A percentile compares a stretch with the other conserved stretches of the same genome.
phyloP scores from a whole-genome alignment of 2,113 vertebrate genomes.

The cat (Felis catus) region DNA sequence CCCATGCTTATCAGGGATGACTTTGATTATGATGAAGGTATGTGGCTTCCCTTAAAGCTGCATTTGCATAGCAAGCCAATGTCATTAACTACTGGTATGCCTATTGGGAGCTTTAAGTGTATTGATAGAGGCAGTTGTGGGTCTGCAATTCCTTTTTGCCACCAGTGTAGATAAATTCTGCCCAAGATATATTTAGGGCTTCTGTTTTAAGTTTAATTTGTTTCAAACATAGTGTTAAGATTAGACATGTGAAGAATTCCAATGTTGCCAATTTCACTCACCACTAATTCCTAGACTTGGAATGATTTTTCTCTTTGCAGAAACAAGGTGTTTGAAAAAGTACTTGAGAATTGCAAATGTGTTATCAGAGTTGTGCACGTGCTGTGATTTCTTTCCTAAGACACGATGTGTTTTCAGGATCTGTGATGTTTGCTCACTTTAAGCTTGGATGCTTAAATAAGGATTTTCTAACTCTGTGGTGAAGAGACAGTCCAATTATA shows the following conservation, averaged over 20 bases:
- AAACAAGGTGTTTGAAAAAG: constrained; percentile 72
- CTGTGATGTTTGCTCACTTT: constrained; percentile 65
- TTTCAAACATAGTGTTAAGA: constrained; percentile 66
- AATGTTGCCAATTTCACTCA: constrained; percentile 60
- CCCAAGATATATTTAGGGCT: constrained; percentile 47
- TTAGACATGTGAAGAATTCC: constrained; percentile 62
- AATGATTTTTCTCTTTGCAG: constrained; percentile 61
- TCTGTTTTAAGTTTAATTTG: constrained; percentile 69
- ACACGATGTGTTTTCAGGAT: constrained; percentile 51
- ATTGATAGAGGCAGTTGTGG: background rate
- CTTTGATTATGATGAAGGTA: background rate
- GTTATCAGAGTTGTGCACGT: background rate
- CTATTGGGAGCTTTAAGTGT: background rate
- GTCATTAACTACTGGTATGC: background rate
- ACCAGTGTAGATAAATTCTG: constrained; percentile 7
- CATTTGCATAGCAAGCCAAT: background rate
- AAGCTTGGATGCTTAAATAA: constrained; percentile 43
- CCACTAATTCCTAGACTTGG: constrained; percentile 71
- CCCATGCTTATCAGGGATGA: background rate
- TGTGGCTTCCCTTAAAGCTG: background rate
- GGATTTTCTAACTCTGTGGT: background rate
- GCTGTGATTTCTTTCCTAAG: constrained; percentile 55
- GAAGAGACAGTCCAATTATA: background rate
- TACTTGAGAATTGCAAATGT: constrained; percentile 63
- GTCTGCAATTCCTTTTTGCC: background rate